Base-by-base conservation (phyloP, 2,797 vertebrate species). In the Distichodus sexfasciatus region DNA sequence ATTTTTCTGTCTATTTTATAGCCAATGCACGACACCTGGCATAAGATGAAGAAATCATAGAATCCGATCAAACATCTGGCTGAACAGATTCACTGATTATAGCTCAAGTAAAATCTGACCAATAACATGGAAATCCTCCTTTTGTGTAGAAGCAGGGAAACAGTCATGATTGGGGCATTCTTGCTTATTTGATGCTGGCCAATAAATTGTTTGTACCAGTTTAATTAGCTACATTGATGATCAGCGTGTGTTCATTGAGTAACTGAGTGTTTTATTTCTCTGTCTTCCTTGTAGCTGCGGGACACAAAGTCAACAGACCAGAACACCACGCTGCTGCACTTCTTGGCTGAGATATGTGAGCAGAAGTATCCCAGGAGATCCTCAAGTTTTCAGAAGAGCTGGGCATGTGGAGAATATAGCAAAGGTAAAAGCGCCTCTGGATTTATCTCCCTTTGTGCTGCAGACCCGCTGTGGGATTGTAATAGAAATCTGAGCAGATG, bases 221-320 rank as follows among this genome's bases (percentile, higher is more conserved):
- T n/a, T n/a, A n/a, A n/a, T n/a, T n/a, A n/a, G n/a, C n/a, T n/a
- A n/a, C n/a, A n/a, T n/a, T n/a, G n/a, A n/a, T n/a, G n/a, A n/a
- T n/a, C n/a, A n/a, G n/a, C n/a, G n/a, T n/a, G n/a, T 23, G 4
- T 61, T 31, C 44, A 6, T 23, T 57, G 6, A 64, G 14, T 68
- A 2, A 44, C 12, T 59, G 26, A 23, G 24, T 2, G 35, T 38
- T 66, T 12, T 54, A 1, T 19, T 17, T 57, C 3, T 33, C 66
- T 43, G 24, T 10, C 24, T 17, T 12, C 75, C 82, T 72, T n/a
- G 5, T 80, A 99, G 97, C 94, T 99, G 29, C 88, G 94, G 85
- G 97, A 99, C 85, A 99, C 97, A 28, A 99, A 99, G 82, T 98
- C 97, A 43, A 76, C 91, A 54, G 84, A 94, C 84, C 96, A 97